Base-by-base conservation (phyloP, 1,140 invertebrate species). In the Zaprionus ornatus region DNA sequence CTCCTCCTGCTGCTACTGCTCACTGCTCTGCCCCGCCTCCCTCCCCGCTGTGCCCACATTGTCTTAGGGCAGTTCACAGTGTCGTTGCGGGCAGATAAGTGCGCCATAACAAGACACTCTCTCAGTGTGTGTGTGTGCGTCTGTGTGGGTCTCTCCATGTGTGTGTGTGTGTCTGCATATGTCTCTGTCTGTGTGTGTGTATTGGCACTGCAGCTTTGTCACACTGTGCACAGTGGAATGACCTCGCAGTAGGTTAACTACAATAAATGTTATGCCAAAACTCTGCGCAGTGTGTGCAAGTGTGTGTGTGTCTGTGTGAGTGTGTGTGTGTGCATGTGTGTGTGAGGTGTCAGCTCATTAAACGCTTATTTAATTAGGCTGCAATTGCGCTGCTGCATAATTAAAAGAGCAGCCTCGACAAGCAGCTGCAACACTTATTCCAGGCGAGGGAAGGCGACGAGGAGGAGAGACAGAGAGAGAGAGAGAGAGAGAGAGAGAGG, bases 161-260 rank as follows among this genome's bases (percentile, higher is more conserved):
- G 17, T 48, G 19, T 48, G 45, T 48, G 7, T 45, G n/a, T 42
- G 3, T 15, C 15, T 66, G 27, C 27, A 29, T 68, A 19, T 15
- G 29, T 45, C 29, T 73, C 67, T 80, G 29, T 32, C 21, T 56
- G 55, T 48, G 52, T 27, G 61, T 32, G 62, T 45, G 52, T 60
- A 56, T 23, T 19, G 15, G 37, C 25, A 40, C 74, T 17, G 3
- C 23, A 19, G n/a, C 19, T 23, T 83, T 79, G 74, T 55, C 70
- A 80, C 82, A 79, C 76, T 77, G 65, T 62, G 71, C 76, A 56
- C 74, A 90, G 85, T 79, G 86, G 81, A 90, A 90, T 82, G 85
- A 90, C 86, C 85, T 85, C 81, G 21, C 66, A 90, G 85, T 90
- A 90, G 85, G 85, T 90, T 90, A 90, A 90, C 85, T 61, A n/a